Percentiles rank a stretch among this genome's conserved stretches.
These are phyloP conservation scores for Drosophila parvula DNA, from an alignment of 1,140 invertebrate genomes.

Conservation along the genomic window DNA sequence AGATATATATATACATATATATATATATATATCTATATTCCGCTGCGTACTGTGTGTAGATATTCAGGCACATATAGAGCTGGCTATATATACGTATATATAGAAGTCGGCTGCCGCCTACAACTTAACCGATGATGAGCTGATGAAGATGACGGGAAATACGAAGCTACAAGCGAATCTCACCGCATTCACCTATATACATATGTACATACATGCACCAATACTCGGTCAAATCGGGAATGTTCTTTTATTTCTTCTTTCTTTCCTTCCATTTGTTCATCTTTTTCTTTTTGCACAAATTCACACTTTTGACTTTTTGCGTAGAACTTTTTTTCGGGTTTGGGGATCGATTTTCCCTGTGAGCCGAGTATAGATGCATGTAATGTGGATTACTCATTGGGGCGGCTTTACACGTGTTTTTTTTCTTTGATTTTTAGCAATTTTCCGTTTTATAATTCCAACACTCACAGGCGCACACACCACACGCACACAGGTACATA, in stretches of 20 bases:
- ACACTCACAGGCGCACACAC: slow-evolving; percentile 25
- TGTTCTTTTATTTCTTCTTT: slow-evolving; percentile 34
- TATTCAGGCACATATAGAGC: slow-evolving; percentile 34
- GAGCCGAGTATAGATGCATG: slow-evolving; percentile 46
- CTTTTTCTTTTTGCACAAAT: slow-evolving; percentile 73
- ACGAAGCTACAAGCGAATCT: slow-evolving; percentile 75
- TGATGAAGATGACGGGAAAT: slow-evolving; percentile 46
- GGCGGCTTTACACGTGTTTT: slow-evolving; percentile 55
- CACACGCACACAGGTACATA: slow-evolving; percentile 29
- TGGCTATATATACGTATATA: slow-evolving; percentile 45
- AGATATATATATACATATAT: slow-evolving; percentile 32
- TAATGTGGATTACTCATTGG: slow-evolving; percentile 38
- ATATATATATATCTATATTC: slow-evolving; percentile 30
- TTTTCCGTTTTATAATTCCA: slow-evolving; percentile 53
- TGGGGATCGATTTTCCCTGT: slow-evolving; percentile 28
- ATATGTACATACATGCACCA: slow-evolving; percentile 41
- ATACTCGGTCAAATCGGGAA: slow-evolving; percentile 38
- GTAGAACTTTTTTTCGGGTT: slow-evolving; percentile 50
- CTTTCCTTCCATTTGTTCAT: slow-evolving; percentile 42
- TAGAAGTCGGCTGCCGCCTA: slow-evolving; percentile 73
- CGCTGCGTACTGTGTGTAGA: slow-evolving; percentile 42
- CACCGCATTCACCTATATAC: slow-evolving; percentile 55
- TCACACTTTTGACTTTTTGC: slow-evolving; percentile 78
- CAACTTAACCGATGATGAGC: slow-evolving; percentile 72
- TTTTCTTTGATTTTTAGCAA: slow-evolving; percentile 30